Evolutionary conservation across 30 jellyfish, hydroid and myxozoan species (phyloP).

Genomic region (Chrysaora quinquecirrha): DNA sequence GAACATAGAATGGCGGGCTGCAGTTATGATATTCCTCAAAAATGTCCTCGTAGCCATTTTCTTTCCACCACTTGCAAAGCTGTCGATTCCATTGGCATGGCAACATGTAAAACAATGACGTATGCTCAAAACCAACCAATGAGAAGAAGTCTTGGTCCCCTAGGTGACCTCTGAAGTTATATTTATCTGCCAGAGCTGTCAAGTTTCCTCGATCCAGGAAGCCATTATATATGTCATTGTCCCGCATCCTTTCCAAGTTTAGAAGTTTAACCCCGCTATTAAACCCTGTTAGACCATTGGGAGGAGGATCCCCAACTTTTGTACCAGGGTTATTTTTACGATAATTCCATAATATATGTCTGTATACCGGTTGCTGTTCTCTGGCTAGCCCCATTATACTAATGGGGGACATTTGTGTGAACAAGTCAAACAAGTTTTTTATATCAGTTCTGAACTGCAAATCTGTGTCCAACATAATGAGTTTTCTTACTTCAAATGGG

Average conservation of each 20-base stretch:
- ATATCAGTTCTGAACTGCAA: conserved; percentile 73
- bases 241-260: conserved; percentile 76
- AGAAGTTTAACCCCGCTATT: conserved; percentile 90
- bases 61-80: conserved; percentile 94
- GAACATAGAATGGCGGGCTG: conserved; percentile 65
- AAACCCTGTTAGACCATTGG: conserved; percentile 85
- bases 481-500: conserved; percentile 38
- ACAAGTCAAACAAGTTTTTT: conserved; percentile 53
- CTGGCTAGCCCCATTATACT: conserved; percentile 82
- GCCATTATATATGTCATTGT: conserved; percentile 62
- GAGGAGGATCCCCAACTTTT: conserved; percentile 86
- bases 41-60: conserved; percentile 68
- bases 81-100: conserved; percentile 98
- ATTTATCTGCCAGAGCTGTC: conserved; percentile 65
- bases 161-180: conserved; percentile 80
- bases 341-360: conserved; percentile 75
- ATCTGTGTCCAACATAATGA: conserved; percentile 87
- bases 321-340: conserved; percentile 72
- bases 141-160: conserved; percentile 95
- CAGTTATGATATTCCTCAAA: conserved; percentile 80
- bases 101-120: conserved; percentile 70
- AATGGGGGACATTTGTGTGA: conserved; percentile 53
- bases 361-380: conserved; percentile 94
- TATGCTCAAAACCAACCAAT: conserved; percentile 70
- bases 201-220: conserved; percentile 47